Conservation (phyloP, 1,140 invertebrate genomes). For the Calliopsis andreniformis region DNA sequence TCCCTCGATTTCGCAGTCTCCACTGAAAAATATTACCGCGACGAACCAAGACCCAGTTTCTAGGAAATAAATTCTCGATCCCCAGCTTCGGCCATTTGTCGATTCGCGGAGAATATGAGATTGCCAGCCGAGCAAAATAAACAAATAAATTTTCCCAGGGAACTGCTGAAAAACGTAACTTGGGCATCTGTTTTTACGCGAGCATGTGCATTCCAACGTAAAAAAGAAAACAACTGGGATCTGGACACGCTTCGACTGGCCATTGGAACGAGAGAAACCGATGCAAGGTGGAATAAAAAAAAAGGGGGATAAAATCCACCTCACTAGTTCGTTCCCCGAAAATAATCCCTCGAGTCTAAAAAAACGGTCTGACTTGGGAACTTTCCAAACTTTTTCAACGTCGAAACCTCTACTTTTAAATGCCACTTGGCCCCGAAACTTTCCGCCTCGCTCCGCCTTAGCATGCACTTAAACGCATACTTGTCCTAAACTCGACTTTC, state of each 20-base stretch:
- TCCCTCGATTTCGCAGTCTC: background rate
- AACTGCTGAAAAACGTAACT: background rate
- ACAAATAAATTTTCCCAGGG: constrained; percentile 4
- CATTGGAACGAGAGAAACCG: background rate
- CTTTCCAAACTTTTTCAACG: constrained; percentile 11
- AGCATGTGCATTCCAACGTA: background rate
- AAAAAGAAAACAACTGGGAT: background rate
- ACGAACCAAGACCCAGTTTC: constrained; percentile 8
- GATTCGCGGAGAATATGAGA: background rate
- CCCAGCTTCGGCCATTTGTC: background rate
- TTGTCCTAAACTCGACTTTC: background rate
- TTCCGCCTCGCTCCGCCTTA: background rate
- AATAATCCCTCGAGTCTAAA: constrained; percentile 5
- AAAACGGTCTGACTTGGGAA: constrained; percentile 9
- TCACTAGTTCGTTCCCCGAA: background rate
- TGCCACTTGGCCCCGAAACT: background rate
- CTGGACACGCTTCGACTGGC: background rate
- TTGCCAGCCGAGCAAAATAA: background rate
- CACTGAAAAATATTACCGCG: background rate
- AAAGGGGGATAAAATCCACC: background rate
- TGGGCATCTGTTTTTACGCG: background rate
- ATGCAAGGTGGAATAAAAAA: background rate
- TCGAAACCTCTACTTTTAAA: constrained; percentile 1
- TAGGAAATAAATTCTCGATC: constrained; percentile 3
- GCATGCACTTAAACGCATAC: background rate